These are phyloP conservation scores for Sialis lutaria DNA, from an alignment of 2,888 invertebrate species.

Conservation along the genomic window DNA sequence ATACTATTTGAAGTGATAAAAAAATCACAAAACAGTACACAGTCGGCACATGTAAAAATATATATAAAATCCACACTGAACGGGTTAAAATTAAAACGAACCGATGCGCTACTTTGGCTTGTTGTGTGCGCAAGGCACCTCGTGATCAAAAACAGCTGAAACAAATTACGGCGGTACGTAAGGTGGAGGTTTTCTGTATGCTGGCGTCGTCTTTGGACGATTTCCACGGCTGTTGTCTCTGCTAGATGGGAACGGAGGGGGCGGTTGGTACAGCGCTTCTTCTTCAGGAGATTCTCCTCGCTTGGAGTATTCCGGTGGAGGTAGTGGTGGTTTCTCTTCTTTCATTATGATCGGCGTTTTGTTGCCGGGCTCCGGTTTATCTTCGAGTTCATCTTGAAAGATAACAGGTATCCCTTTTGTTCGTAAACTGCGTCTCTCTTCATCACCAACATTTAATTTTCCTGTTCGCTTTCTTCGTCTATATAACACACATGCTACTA, in stretches of 20 bases:
- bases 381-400: slow-evolving; percentile 91
- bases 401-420: slow-evolving; percentile 85
- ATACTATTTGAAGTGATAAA: no score
- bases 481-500: slow-evolving; percentile 79
- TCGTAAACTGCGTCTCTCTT: slow-evolving; percentile 66
- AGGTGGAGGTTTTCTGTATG: slow-evolving; percentile 89
- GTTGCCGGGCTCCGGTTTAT: slow-evolving; percentile 75
- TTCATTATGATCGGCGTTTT: slow-evolving; percentile 88
- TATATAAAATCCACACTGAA: no score
- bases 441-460: slow-evolving; percentile 67
- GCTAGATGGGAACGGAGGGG: slow-evolving; percentile 63
- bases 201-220: slow-evolving; percentile 70
- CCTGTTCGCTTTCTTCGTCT: slow-evolving; percentile 66
- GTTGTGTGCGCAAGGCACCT: slow-evolving; percentile 6
- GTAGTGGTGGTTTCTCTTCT: slow-evolving; percentile 85
- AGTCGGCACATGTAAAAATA: no score
- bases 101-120: slow-evolving; percentile 6
- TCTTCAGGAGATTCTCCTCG: slow-evolving; percentile 22
- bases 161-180: slow-evolving; percentile 84
- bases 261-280: slow-evolving; percentile 77
- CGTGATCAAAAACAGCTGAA: background rate
- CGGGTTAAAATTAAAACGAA: background rate
- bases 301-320: slow-evolving; percentile 60
- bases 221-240: slow-evolving; percentile 57
- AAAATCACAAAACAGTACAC: no score